Evolutionary conservation across 92 coral and sea anemone genomes (phyloP).

Genomic region (Chrysogorgia sp.): DNA sequence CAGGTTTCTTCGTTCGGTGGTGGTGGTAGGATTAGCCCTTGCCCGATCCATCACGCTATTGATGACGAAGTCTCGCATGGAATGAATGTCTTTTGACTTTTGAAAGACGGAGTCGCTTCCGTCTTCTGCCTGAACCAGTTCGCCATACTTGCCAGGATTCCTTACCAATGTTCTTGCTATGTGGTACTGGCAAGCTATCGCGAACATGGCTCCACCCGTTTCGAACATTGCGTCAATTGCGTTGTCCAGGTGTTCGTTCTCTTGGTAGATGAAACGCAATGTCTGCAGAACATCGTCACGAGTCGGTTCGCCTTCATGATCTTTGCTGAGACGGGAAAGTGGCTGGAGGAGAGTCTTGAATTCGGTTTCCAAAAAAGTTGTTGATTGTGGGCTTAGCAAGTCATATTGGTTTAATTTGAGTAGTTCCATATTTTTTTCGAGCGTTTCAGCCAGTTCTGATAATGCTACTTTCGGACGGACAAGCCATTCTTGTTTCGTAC

Average conservation of each 20-base stretch:
- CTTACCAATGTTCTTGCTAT: constrained; percentile 12
- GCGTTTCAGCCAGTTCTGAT: neutral
- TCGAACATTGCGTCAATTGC: constrained; percentile 10
- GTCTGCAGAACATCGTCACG: neutral
- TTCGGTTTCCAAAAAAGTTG: neutral
- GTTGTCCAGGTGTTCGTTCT: constrained; percentile 7
- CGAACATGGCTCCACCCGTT: constrained; percentile 2
- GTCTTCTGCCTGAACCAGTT: neutral
- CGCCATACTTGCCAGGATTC: neutral
- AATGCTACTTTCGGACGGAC: neutral
- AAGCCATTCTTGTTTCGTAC: constrained; percentile 58
- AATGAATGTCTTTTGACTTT: neutral
- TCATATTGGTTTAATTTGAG: neutral
- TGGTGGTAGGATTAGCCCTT: too few relatives aligned
- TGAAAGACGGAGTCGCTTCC: constrained; percentile 5
- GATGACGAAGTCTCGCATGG: too few relatives aligned
- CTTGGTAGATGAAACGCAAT: constrained; percentile 15
- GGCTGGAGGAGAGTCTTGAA: neutral
- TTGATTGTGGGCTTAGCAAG: neutral
- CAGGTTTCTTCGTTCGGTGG: too few relatives aligned
- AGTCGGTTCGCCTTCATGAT: neutral
- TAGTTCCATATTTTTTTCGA: neutral
- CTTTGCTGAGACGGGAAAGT: neutral
- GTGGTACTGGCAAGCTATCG: neutral
- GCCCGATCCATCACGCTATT: too few relatives aligned